Evolutionary conservation across 2,113 vertebrate species (phyloP).

Genomic region (Catagonus wagneri): DNA sequence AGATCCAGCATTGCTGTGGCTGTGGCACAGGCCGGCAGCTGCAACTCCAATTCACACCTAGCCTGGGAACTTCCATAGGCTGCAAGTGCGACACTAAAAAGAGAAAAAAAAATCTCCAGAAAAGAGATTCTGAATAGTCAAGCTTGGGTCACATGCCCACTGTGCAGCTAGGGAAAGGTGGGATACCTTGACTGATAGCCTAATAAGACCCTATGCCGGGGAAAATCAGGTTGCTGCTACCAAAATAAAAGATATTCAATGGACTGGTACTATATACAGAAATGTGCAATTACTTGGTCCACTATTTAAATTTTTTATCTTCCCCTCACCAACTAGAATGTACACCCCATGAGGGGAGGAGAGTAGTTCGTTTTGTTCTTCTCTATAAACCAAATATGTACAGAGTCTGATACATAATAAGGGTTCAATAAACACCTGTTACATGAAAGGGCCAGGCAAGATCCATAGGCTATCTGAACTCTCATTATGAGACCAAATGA

Average conservation of each 20-base stretch:
- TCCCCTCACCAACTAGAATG: not conserved
- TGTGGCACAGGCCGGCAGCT: too few species aligned
- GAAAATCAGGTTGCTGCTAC: not conserved
- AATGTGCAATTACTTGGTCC: not conserved
- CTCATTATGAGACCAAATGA: not conserved
- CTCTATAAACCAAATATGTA: not conserved
- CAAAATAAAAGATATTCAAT: conserved; percentile 27
- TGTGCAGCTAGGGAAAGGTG: not conserved
- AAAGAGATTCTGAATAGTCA: not conserved
- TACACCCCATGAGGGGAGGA: not conserved
- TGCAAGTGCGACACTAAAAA: too few species aligned
- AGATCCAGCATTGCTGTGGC: too few species aligned
- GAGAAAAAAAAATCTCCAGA: not conserved
- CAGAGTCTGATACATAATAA: not conserved
- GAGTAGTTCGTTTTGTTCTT: not conserved
- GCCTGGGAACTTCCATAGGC: too few species aligned
- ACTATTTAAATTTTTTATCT: not conserved
- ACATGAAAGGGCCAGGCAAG: not conserved
- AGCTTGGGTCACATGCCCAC: not conserved
- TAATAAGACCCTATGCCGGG: not conserved
- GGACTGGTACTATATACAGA: not conserved
- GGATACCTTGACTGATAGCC: not conserved
- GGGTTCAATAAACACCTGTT: not conserved
- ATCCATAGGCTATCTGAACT: not conserved
- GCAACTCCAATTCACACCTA: too few species aligned